Percentiles rank a stretch among this genome's conserved stretches.
Conservation (phyloP, 2,888 invertebrate genomes). For the Mechanitis messenoides region DNA sequence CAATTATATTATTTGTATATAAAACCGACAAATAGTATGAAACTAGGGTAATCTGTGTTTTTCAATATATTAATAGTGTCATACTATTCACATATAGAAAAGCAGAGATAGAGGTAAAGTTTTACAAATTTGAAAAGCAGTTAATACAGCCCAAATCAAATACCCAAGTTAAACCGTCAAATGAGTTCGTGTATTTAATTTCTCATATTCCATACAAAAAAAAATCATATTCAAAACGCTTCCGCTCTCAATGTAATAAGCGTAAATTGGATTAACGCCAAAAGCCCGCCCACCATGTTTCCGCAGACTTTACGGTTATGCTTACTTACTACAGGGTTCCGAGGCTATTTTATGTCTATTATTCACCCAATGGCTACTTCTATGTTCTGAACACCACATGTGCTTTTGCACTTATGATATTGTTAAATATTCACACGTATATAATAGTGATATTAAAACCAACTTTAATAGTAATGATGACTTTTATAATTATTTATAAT, state of each 20-base stretch:
- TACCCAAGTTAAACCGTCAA: too few relatives aligned
- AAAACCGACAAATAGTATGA: too few relatives aligned
- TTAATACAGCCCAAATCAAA: too few relatives aligned
- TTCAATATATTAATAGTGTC: too few relatives aligned
- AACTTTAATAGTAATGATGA: not conserved
- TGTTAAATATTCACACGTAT: constrained; percentile 7
- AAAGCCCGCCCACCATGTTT: constrained; percentile 22
- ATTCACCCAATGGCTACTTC: constrained; percentile 40
- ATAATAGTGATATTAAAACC: not conserved
- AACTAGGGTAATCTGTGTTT: too few relatives aligned
- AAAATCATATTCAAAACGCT: constrained; percentile 25
- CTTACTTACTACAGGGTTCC: constrained; percentile 47
- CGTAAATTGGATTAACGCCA: constrained; percentile 35
- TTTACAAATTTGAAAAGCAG: too few relatives aligned
- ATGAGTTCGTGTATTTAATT: too few relatives aligned
- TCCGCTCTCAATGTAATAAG: constrained; percentile 20
- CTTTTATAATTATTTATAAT: too few relatives aligned
- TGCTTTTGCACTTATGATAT: constrained; percentile 18
- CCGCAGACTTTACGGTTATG: constrained; percentile 42
- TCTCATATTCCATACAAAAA: too few relatives aligned
- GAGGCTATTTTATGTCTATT: constrained; percentile 46
- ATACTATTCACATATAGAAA: too few relatives aligned
- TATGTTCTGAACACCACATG: constrained; percentile 25
- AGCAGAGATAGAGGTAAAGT: too few relatives aligned
- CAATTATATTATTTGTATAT: too few relatives aligned